Base-by-base conservation (phyloP, 2,113 vertebrate species). In the Echinops telfairi region DNA sequence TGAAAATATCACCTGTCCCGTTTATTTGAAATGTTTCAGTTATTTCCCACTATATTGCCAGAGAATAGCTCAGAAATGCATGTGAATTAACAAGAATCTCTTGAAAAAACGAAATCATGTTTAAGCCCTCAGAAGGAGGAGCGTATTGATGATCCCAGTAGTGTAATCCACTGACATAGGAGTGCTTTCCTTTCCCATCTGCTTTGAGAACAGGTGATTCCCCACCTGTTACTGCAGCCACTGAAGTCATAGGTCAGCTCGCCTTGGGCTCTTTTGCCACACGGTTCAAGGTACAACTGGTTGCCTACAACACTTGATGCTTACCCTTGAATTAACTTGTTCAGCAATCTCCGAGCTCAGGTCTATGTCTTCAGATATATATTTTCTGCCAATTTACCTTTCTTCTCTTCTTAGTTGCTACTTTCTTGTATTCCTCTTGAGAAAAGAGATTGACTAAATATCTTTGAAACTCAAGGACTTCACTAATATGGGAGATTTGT, bases 341-440 rank as follows among this genome's bases (percentile, higher is more conserved):
- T 75, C 38, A 83, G 29, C 5, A 66, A 60, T 68, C 38, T 36
- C 58, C n/a, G 16, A 36, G n/a, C 22, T 36, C 75, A 80, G 11
- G 38, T 23, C 27, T 38, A 11, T 86, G 27, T 75, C 22, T 73
- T 91, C 70, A 40, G 6, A 31, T 33, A 7, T 60, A 4, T 57
- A 77, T 16, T 43, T 91, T 92, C 25, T 57, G 40, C 33, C n/a
- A 70, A 68, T 57, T 81, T 90, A 82, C 29, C 60, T 25, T 71
- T 83, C 38, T 58, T 88, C 68, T 76, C 75, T 66, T 81, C 77
- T 84, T 87, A 38, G 6, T 64, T 79, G 71, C 43, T 38, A 81
- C 22, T 60, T 68, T 73, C 40, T 78, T 83, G 22, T 73, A 43
- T 70, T 43, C 40, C 14, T 78, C 31, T 17, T 91, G 20, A 70